Conservation (phyloP, 2,888 invertebrate genomes). For the Netelia virgata region DNA sequence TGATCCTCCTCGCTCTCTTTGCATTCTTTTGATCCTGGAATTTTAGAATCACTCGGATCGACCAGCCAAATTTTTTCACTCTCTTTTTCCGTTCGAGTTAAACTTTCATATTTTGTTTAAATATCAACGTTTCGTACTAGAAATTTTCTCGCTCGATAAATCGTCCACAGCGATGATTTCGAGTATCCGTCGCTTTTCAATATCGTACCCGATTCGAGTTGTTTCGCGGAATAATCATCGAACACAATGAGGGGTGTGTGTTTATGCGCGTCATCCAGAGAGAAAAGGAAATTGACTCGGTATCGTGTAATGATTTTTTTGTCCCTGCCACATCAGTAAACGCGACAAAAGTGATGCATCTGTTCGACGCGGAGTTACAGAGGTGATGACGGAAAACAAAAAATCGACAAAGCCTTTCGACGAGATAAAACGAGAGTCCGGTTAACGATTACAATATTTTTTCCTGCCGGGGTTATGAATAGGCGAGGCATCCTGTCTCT, state of each 20-base stretch:
- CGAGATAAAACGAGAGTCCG: constrained; percentile 30
- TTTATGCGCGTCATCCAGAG: background rate
- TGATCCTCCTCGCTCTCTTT: constrained; percentile 4
- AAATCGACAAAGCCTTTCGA: constrained; percentile 45
- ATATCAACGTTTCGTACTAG: background rate
- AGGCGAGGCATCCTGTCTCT: constrained; percentile 63
- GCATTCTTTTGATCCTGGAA: constrained; percentile 30
- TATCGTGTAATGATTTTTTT: constrained; percentile 46
- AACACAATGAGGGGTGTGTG: constrained; percentile 38
- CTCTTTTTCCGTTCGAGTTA: background rate
- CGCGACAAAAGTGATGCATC: constrained; percentile 56
- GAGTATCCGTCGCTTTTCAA: background rate
- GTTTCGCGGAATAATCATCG: constrained; percentile 38
- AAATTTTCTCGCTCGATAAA: constrained; percentile 50
- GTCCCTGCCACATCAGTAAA: constrained; percentile 25
- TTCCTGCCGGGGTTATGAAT: constrained; percentile 65
- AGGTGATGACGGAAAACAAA: constrained; percentile 13
- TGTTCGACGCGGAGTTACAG: background rate
- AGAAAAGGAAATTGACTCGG: constrained; percentile 42
- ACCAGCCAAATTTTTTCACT: background rate
- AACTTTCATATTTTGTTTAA: no score
- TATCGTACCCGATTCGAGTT: no score
- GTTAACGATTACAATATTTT: constrained; percentile 62
- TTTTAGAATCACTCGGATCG: constrained; percentile 11
- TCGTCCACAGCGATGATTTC: background rate